These are phyloP conservation scores for Odontamblyopus lacepedii DNA, from an alignment of 2,797 vertebrate genomes.

Conservation along the genomic window DNA sequence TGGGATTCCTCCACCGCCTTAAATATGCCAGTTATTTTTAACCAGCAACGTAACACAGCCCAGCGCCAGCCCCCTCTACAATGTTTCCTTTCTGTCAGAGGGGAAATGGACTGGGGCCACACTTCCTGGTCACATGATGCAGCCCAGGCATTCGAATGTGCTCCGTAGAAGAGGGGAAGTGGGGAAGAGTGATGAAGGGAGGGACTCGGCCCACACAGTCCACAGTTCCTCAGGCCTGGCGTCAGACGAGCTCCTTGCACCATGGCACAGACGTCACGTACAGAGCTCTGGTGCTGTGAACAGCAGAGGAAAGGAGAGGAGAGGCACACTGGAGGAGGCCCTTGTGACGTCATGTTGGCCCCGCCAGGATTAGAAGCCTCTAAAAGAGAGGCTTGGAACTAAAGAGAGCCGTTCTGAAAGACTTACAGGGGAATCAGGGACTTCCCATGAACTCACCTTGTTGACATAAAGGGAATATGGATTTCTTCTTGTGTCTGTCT, in stretches of 20 bases:
- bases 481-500: conserved; percentile 43
- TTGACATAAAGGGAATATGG: conserved; percentile 67
- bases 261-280: conserved; percentile 75
- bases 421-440: conserved; percentile 73
- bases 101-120: conserved; percentile 94
- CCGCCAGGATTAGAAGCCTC: conserved; percentile 98
- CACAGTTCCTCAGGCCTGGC: conserved; percentile 67
- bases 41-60: conserved; percentile 87
- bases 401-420: conserved; percentile 56
- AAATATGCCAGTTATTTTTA: conserved; percentile 99
- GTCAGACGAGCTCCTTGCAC: conserved; percentile 61
- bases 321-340: conserved; percentile 72
- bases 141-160: conserved; percentile 75
- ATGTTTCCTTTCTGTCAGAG: conserved; percentile 94
- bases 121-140: conserved; percentile 94
- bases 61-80: conserved; percentile 87
- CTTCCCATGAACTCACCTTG: conserved; percentile 80
- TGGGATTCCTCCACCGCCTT: conserved; percentile 95
- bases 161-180: conserved; percentile 74
- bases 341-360: conserved; percentile 85
- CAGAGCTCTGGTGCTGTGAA: conserved; percentile 80
- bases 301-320: conserved; percentile 90
- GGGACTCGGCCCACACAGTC: conserved; percentile 45
- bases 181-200: conserved; percentile 39
- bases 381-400: conserved; percentile 84